Percentiles rank a stretch among this genome's conserved stretches.
These are phyloP conservation scores for Bathynomus jamesi DNA, from an alignment of 1,140 invertebrate genomes.

Conservation along the genomic window DNA sequence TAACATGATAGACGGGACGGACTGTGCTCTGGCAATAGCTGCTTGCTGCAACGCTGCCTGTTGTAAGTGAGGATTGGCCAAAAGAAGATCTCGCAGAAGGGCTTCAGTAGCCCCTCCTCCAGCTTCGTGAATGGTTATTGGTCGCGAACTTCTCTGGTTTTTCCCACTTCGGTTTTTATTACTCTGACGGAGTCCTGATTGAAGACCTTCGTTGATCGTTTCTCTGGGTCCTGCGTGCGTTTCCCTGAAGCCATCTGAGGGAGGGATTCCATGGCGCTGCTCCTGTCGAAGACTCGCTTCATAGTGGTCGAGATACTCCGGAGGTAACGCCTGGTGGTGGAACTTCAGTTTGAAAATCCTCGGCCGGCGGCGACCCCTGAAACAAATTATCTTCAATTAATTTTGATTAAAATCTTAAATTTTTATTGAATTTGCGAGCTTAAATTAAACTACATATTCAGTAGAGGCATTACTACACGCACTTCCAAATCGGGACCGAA, in stretches of 20 bases:
- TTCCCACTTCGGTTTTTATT: slow-evolving; percentile 14
- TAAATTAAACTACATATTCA: too few species aligned
- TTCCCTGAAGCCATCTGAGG: slow-evolving; percentile 13
- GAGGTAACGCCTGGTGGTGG: slow-evolving; percentile 68
- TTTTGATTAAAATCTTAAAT: too few species aligned
- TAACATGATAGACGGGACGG: slow-evolving; percentile 34
- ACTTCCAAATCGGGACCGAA: too few species aligned
- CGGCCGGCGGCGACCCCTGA: slow-evolving; percentile 54
- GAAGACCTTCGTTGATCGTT: slow-evolving; percentile 9
- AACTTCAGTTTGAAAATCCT: slow-evolving; percentile 65
- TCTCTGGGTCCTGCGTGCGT: not conserved
- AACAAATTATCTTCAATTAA: slow-evolving; percentile 31
- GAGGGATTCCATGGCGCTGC: slow-evolving; percentile 23
- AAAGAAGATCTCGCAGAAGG: slow-evolving; percentile 28
- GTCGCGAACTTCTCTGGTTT: slow-evolving; percentile 25
- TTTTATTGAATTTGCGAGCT: too few species aligned
- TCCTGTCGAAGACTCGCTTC: slow-evolving; percentile 45
- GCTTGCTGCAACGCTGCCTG: slow-evolving; percentile 35
- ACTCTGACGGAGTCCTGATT: not conserved
- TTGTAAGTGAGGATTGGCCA: slow-evolving; percentile 33
- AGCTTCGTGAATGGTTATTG: slow-evolving; percentile 34
- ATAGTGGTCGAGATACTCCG: slow-evolving; percentile 69
- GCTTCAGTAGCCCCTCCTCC: slow-evolving; percentile 38
- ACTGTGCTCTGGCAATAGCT: slow-evolving; percentile 30
- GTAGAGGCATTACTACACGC: too few species aligned